phyloP scores from a whole-genome alignment of 2,797 vertebrate genomes.

The Brachyrhaphis roseni region DNA sequence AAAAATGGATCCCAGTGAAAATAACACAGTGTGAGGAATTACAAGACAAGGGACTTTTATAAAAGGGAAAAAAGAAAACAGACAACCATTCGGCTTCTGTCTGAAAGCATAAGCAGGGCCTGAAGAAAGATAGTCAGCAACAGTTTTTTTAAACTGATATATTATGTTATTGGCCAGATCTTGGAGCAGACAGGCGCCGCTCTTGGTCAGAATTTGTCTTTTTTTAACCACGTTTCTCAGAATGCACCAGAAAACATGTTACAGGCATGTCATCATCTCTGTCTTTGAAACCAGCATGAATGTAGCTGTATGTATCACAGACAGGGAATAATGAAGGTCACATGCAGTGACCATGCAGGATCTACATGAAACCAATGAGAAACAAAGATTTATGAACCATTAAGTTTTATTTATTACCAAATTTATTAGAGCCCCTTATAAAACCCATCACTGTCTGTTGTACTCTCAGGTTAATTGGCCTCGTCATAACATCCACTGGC shows the following conservation, averaged over 20 bases:
- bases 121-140: not conserved
- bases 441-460: too few relatives aligned
- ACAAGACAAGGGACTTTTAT: not conserved
- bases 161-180: not conserved
- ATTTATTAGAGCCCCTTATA: too few relatives aligned
- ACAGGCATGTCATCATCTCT: not conserved
- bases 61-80: not conserved
- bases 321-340: not conserved
- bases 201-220: not conserved
- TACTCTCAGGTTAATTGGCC: too few relatives aligned
- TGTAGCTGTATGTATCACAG: not conserved
- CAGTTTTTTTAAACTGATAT: not conserved
- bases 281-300: not conserved
- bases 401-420: too few relatives aligned
- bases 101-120: not conserved
- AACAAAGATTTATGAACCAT: too few relatives aligned
- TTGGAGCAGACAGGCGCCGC: not conserved
- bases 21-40: not conserved
- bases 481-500: too few relatives aligned
- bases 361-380: too few relatives aligned
- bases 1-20: not conserved
- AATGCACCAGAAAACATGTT: not conserved
- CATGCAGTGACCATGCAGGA: not conserved
- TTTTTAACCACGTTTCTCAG: not conserved
- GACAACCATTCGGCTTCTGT: not conserved